Base-by-base conservation (phyloP, 2,888 invertebrate genomes). In the Metallyticus violacea region DNA sequence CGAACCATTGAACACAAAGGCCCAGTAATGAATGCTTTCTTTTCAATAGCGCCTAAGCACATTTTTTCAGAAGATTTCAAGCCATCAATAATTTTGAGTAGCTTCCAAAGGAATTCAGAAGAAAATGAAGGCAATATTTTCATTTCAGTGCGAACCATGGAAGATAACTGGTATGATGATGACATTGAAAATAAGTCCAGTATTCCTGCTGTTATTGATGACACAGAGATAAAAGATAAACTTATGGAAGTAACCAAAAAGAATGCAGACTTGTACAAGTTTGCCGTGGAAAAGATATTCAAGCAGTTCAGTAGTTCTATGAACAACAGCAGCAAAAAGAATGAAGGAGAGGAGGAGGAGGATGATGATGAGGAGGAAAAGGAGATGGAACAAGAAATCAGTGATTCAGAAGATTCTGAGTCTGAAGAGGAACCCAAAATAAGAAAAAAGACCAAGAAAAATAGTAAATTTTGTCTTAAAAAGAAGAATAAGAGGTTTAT, bases 1-100 rank as follows among this genome's bases (percentile, higher is more conserved):
- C 94, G 95, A 89, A 95, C 93, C 82, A 92, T 97, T 88, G 91
- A 93, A 78, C 96, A 96, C 89, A 96, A 96, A 91, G 96, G 96
- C n/a, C 91, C 94, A 0, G 92, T 97, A 0, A 96, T 95, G 0
- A 97, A 97, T 91, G 93, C 96, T 1, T 93, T 93, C 87, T 95
- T 96, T 90, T 93, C 94, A 0, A 90, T 94, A 1, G 94, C 94
- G 62, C 93, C 93, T 87, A 92, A 93, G 87, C 87, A 88, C 76
- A 87, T 89, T 62, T 89, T 89, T 81, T 77, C 88, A 1, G 89
- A 90, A 29, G 89, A 89, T 1, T 89, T 90, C 81, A 90, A 90
- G 81, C 90, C 91, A 6, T 88, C 86, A 1, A 86, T 90, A 30
- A 85, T 89, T 2, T 89, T 91, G 81, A 89, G 94, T 85, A 94